Conservation (phyloP, 2,888 invertebrate species). For the Tribolium freemani region DNA sequence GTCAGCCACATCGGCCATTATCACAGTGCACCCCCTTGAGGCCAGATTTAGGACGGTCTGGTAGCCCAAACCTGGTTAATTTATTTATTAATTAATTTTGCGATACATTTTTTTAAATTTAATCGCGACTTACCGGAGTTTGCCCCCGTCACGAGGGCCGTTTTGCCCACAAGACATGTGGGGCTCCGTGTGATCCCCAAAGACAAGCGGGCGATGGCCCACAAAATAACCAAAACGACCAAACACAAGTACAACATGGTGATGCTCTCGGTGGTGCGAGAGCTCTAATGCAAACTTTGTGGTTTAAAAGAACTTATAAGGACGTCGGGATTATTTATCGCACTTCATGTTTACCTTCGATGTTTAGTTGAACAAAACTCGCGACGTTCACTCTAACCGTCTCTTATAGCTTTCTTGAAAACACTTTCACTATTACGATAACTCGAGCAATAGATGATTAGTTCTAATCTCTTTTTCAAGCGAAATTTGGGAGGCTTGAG, state of each 20-base stretch:
- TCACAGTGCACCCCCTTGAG: conserved; percentile 68
- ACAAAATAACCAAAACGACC: neutral
- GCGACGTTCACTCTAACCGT: neutral
- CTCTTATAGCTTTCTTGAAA: too few relatives aligned
- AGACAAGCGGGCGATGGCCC: neutral
- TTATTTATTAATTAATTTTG: conserved; percentile 1
- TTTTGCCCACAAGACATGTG: conserved; percentile 60
- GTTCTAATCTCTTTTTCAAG: too few relatives aligned
- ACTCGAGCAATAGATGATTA: too few relatives aligned
- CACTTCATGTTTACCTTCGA: neutral
- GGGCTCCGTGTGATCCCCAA: conserved; percentile 47
- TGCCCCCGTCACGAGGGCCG: conserved; percentile 63
- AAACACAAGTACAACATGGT: neutral
- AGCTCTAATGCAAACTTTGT: too few relatives aligned
- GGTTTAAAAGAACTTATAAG: too few relatives aligned
- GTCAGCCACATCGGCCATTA: conserved; percentile 68
- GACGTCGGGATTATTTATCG: neutral
- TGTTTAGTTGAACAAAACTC: neutral
- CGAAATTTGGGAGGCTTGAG: too few relatives aligned
- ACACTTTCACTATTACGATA: neutral
- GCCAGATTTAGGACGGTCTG: conserved; percentile 64
- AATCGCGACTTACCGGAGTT: conserved; percentile 53
- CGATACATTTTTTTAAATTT: neutral
- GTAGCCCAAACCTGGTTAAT: conserved; percentile 63
- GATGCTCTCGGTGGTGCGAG: neutral